Conservation (phyloP, 2,113 vertebrate species). For the Aptenodytes forsteri region DNA sequence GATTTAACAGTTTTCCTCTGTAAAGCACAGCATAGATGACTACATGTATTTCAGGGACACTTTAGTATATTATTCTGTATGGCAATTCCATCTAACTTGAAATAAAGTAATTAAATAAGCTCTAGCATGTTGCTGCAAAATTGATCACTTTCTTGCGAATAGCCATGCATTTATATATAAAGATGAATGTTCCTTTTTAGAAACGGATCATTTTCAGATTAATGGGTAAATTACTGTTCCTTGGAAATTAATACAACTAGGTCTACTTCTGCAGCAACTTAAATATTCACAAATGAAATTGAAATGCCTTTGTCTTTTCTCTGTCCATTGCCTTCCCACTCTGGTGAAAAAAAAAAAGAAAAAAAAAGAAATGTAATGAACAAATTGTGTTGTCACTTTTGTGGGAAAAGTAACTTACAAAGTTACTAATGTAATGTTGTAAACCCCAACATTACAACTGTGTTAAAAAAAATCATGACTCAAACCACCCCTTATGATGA, state of each 20-base stretch:
- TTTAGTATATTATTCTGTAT: not conserved
- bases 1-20: not conserved
- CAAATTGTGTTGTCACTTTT: not conserved
- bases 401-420: not conserved
- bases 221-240: not conserved
- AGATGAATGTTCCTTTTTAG: not conserved
- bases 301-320: not conserved
- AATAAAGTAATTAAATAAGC: not conserved
- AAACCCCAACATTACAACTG: not conserved
- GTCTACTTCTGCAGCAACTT: not conserved
- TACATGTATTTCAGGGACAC: not conserved
- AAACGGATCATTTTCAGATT: not conserved
- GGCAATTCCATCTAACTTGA: not conserved
- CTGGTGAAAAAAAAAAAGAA: fast-evolving
- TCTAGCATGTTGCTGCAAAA: not conserved
- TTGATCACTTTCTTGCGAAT: not conserved
- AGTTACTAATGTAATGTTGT: not conserved
- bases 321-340: not conserved
- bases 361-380: not conserved
- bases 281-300: not conserved
- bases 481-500: not conserved
- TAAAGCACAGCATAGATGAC: not conserved
- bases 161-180: not conserved
- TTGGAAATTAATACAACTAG: not conserved
- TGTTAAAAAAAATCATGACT: not conserved